Evolutionary conservation across 2,888 invertebrate species (phyloP).

Genomic region (Platycnemis pennipes): DNA sequence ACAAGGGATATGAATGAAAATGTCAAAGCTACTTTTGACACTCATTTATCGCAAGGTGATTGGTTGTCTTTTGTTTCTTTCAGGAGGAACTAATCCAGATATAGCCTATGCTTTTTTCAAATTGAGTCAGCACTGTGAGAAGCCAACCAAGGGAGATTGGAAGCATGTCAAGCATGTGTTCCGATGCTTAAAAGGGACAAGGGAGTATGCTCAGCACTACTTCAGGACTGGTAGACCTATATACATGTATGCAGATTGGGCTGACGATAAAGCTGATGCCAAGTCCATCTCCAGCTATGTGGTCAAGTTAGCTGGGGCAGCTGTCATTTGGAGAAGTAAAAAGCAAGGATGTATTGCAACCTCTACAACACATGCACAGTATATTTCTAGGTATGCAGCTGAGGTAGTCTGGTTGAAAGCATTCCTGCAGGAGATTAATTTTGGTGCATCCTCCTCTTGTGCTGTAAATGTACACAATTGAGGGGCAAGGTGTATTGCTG

Average conservation of each 20-base stretch:
- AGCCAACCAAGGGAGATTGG: neutral
- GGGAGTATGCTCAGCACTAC: neutral
- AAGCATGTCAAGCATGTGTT: neutral
- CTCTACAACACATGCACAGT: neutral
- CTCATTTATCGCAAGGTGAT: too few relatives aligned
- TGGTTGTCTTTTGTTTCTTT: too few relatives aligned
- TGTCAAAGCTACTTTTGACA: too few relatives aligned
- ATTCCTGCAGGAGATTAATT: neutral
- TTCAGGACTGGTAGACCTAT: neutral
- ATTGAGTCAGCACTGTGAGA: neutral
- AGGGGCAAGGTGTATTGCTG: neutral
- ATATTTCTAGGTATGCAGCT: neutral
- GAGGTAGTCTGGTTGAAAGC: neutral
- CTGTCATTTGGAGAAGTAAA: neutral
- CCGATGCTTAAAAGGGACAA: neutral
- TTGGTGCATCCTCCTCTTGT: neutral
- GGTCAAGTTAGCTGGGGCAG: neutral
- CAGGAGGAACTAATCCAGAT: neutral
- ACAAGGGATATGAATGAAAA: too few relatives aligned
- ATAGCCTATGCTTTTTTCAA: neutral
- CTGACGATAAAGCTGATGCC: neutral
- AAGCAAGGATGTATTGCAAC: neutral
- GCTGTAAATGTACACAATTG: too few relatives aligned
- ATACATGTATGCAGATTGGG: neutral
- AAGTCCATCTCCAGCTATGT: neutral